Base-by-base conservation (phyloP, 2,888 invertebrate genomes). In the Amiota minor region DNA sequence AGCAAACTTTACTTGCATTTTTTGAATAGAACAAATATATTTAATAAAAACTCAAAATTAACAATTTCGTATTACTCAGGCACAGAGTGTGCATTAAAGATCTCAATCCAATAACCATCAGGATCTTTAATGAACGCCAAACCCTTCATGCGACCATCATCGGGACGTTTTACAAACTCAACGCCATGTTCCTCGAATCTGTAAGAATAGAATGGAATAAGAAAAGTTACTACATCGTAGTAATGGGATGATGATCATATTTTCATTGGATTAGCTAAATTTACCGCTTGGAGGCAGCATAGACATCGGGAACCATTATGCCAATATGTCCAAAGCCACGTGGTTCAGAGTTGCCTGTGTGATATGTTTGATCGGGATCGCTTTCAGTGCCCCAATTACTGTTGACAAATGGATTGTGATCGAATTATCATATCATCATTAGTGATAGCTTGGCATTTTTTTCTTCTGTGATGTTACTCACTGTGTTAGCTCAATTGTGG, bases 91-190 rank as follows among this genome's bases (percentile, higher is more conserved):
- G 92, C 89, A 78, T 91, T 93, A 84, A 97, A 93, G 75, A 97
- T 96, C 89, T 98, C 98, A 84, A 98, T 97, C 97, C 97, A 97
- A 88, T 98, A 98, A 47, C 97, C 98, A 88, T 98, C 98, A 0
- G 98, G 98, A 89, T 98, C 98, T 82, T 96, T 95, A 74, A 98
- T 96, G 88, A 98, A 98, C 1, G 98, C 98, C 65, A 98, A 90
- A 0, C 97, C 97, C 89, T 95, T 97, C 97, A 98, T 97, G 88
- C 95, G 96, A 0, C 97, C 97, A 82, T 97, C 98, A 83, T 95
- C 93, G 0, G 97, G 97, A 78, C 93, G 94, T 88, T 98, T 98
- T 1, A 97, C 92, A 89, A 98, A 98, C 76, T 95, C 94, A 6
- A 98, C 97, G 0, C 95, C 95, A 73, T 94, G 91, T 78, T 94